Base-by-base conservation (phyloP, 2,888 invertebrate species). In the Crematogaster levior region DNA sequence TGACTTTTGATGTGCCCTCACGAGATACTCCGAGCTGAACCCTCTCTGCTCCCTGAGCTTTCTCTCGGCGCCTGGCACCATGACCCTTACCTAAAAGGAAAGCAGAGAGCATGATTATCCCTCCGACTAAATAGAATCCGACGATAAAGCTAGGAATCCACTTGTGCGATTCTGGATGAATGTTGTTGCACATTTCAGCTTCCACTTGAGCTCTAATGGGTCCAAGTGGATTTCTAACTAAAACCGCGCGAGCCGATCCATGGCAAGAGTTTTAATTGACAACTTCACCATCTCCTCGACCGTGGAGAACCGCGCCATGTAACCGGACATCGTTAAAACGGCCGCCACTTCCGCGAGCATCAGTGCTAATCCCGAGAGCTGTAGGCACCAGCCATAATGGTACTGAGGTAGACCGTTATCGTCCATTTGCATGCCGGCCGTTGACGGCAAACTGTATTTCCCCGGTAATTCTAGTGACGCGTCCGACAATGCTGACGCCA, bases 311-410 rank as follows among this genome's bases (percentile, higher is more conserved):
- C 96, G 94, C 84, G 96, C 95, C 91, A 96, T 95, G 93, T 96
- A 96, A 83, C 96, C 96, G 5, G 95, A 95, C 84, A 96, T 95
- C 70, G 96, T 95, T 85, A 96, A 94, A 21, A 96, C 95, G 1
- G 96, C 96, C 9, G 96, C 96, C 86, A 96, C 92, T 92, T 96
- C 95, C n/a, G 96, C 95, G 91, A 96, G 94, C 86, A 96, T 95
- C 91, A 96, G 95, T 68, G 96, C 96, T 74, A 95, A 95, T 51
- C 96, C 95, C 10, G 96, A 96, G 51, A 96, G 95, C 92, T 96
- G 96, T 91, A 96, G 96, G 86, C 96, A 96, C 96, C 96, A 96
- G 65, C 96, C 96, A 92, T 96, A 96, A 73, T 95, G 95, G 93
- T 96, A 96, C 90, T 93, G 93, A n/a, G 94, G 94, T 61, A 94